Conservation (phyloP, 2,113 vertebrate species). For the Peucedramus taeniatus region DNA sequence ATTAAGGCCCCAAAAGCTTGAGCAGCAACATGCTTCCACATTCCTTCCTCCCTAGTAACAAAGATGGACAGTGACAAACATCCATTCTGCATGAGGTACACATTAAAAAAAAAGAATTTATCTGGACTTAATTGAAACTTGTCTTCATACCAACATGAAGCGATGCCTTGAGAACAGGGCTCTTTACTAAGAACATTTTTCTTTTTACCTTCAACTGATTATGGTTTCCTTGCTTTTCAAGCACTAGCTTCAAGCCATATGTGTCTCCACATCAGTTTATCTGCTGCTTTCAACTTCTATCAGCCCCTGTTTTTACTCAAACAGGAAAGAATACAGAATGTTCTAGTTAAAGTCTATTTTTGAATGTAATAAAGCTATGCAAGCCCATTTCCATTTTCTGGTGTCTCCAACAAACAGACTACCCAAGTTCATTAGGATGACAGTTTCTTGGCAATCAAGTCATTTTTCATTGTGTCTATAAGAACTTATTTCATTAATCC, state of each 20-base stretch:
- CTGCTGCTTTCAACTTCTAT: slow-evolving; percentile 62
- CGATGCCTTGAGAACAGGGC: slow-evolving; percentile 18
- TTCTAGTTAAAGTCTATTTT: slow-evolving; percentile 60
- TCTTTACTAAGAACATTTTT: slow-evolving; percentile 5
- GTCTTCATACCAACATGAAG: slow-evolving; percentile 27
- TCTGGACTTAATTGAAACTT: slow-evolving; percentile 62
- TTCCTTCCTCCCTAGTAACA: slow-evolving; percentile 7
- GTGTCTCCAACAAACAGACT: slow-evolving; percentile 30
- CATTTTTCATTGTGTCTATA: background rate
- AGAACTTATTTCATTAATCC: slow-evolving; percentile 17
- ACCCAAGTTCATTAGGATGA: background rate
- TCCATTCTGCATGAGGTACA: slow-evolving; percentile 24
- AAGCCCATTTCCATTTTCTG: slow-evolving; percentile 45
- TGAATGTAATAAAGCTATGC: slow-evolving; percentile 41
- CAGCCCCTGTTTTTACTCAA: slow-evolving; percentile 61
- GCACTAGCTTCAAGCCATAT: slow-evolving; percentile 31
- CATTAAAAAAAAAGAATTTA: slow-evolving; percentile 5
- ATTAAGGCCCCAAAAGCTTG: background rate
- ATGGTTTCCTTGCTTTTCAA: slow-evolving; percentile 12
- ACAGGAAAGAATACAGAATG: slow-evolving; percentile 53
- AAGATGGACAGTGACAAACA: slow-evolving; percentile 33
- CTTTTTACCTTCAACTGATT: slow-evolving; percentile 48
- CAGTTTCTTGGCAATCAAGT: slow-evolving; percentile 35
- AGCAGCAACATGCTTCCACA: slow-evolving; percentile 8
- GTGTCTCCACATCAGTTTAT: slow-evolving; percentile 57